A percentile compares a stretch with the other conserved stretches of the same genome.
Evolutionary conservation across 2,888 invertebrate genomes (phyloP).

Genomic region (Periphyllus acericola): DNA sequence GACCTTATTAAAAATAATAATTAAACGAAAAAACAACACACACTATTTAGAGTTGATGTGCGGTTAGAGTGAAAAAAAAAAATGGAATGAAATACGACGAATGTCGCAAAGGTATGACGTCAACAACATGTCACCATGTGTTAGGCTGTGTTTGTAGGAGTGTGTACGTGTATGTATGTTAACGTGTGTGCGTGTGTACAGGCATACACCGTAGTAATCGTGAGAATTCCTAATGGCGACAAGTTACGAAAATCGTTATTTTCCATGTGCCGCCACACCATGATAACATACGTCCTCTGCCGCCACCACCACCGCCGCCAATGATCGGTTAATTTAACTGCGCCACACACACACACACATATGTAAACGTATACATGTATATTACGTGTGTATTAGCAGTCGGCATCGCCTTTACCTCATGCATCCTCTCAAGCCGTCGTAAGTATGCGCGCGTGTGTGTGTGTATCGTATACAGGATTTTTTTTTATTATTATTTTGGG

Average conservation of each 20-base stretch:
- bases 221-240: conserved; percentile 60
- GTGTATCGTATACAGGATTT: neutral
- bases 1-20: conserved; percentile 60
- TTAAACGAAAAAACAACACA: conserved; percentile 47
- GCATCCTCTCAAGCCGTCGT: neutral
- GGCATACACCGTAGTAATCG: conserved; percentile 19
- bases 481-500: conserved; percentile 30
- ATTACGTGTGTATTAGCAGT: conserved; percentile 9
- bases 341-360: conserved; percentile 35
- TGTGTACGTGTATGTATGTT: neutral
- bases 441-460: neutral
- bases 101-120: conserved; percentile 61
- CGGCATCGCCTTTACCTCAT: conserved; percentile 35
- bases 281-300: conserved; percentile 3
- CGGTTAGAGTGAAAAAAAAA: neutral
- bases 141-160: conserved; percentile 9
- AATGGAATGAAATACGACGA: conserved; percentile 52
- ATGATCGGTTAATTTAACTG: conserved; percentile 60
- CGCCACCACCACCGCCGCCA: neutral
- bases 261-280: conserved; percentile 47
- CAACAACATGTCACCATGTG: conserved; percentile 61
- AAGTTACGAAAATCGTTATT: conserved; percentile 60
- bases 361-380: neutral
- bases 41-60: conserved; percentile 30
- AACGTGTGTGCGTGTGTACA: neutral